Percentiles rank a stretch among this genome's conserved stretches.
Conservation (phyloP, 2,113 vertebrate genomes). For the Burhinus oedicnemus region DNA sequence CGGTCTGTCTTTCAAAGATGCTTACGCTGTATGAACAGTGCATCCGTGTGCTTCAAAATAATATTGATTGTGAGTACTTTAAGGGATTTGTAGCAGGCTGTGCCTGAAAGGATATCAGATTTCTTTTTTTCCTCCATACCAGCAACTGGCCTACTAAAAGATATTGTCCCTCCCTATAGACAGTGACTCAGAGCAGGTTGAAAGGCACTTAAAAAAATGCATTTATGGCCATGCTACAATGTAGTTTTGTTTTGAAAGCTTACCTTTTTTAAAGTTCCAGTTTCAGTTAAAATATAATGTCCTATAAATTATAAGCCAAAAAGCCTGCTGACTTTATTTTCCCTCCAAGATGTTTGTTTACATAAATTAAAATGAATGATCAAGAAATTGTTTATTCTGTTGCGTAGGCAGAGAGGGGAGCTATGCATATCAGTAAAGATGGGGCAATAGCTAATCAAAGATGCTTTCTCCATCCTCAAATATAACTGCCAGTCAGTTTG, state of each 20-base stretch:
- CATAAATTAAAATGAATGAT: neutral
- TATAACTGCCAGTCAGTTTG: neutral
- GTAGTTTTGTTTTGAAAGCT: neutral
- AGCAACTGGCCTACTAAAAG: neutral
- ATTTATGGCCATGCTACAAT: neutral
- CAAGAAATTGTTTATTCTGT: neutral
- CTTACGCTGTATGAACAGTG: conserved; percentile 87
- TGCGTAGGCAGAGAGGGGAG: neutral
- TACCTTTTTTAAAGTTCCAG: neutral
- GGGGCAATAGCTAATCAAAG: neutral
- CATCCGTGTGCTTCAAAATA: conserved; percentile 88
- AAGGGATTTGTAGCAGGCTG: neutral
- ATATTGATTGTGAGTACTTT: conserved; percentile 84
- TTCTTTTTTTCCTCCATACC: neutral
- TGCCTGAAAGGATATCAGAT: neutral
- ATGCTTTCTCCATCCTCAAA: neutral
- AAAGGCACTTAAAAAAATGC: neutral
- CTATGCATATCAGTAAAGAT: neutral
- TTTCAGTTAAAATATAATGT: neutral
- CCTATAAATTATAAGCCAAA: neutral
- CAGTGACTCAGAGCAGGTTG: neutral
- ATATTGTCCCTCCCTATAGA: neutral
- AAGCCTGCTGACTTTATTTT: neutral
- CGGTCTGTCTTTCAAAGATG: conserved; percentile 81
- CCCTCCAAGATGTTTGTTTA: neutral